phyloP scores from a whole-genome alignment of 2,888 invertebrate species.

The Metellina segmentata region DNA sequence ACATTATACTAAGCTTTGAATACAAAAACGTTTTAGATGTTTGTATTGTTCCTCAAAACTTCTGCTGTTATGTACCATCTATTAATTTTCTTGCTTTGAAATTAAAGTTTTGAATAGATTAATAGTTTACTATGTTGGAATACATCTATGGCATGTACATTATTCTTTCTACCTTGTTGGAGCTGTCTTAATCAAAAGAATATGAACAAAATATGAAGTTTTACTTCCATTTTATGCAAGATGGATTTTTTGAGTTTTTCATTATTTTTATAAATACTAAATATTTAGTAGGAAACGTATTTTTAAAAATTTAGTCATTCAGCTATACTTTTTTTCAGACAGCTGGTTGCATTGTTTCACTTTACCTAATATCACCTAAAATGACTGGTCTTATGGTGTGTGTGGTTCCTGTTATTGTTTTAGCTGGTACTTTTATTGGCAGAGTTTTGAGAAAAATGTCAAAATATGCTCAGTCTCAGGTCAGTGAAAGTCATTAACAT shows the following conservation, averaged over 20 bases:
- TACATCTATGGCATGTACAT: neutral
- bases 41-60: neutral
- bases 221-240: neutral
- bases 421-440: conserved; percentile 92
- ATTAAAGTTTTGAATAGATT: too few relatives aligned
- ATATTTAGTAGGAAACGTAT: neutral
- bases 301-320: neutral
- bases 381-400: conserved; percentile 91
- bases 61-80: neutral
- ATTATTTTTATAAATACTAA: neutral
- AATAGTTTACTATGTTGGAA: neutral
- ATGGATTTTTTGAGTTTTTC: neutral
- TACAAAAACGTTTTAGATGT: neutral
- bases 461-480: conserved; percentile 91
- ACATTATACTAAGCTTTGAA: neutral
- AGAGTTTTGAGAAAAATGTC: conserved; percentile 89
- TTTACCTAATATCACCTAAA: conserved; percentile 93
- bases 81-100: neutral
- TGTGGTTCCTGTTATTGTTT: conserved; percentile 92
- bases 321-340: conserved; percentile 80
- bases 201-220: neutral
- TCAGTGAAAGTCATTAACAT: conserved; percentile 79
- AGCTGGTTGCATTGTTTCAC: conserved; percentile 88
- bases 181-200: conserved; percentile 23
- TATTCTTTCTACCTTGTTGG: neutral